Percentiles rank a stretch among this genome's conserved stretches.
Conservation (phyloP, 92 coral and sea anemone species). For the Phenganax marumi region DNA sequence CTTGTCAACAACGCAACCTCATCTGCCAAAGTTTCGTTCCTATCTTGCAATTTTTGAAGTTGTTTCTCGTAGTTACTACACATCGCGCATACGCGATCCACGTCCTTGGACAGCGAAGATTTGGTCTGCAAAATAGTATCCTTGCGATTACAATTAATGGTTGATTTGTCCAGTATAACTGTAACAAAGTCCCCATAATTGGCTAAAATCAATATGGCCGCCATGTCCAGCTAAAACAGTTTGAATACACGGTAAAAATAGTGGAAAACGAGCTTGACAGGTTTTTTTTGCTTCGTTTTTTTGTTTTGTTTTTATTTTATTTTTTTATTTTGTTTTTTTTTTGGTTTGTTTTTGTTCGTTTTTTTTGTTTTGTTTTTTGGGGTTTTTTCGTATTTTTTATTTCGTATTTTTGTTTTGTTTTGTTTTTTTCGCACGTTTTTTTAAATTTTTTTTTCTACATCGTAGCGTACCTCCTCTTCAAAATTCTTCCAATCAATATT, state of each 20-base stretch:
- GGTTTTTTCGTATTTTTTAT: too few species aligned
- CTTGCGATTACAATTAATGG: background rate
- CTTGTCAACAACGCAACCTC: conserved; percentile 69
- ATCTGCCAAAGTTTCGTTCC: conserved; percentile 77
- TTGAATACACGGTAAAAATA: too few species aligned
- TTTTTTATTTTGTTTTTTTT: too few species aligned
- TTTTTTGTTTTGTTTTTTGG: too few species aligned
- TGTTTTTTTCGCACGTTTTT: too few species aligned
- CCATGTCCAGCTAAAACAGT: too few species aligned
- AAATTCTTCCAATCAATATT: conserved; percentile 88
- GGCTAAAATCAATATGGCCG: background rate
- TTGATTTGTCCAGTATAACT: background rate
- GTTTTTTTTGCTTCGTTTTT: too few species aligned
- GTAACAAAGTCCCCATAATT: background rate
- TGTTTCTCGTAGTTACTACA: conserved; percentile 91
- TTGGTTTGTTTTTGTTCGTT: too few species aligned
- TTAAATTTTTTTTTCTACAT: background rate
- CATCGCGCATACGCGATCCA: conserved; percentile 89
- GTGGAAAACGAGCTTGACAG: too few species aligned
- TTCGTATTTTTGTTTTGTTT: too few species aligned
- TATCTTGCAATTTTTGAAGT: conserved; percentile 81
- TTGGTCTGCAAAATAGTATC: conserved; percentile 66
- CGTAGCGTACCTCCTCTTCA: conserved; percentile 81
- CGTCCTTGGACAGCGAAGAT: conserved; percentile 73
- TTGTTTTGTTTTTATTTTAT: too few species aligned